Evolutionary conservation across 2,113 vertebrate species (phyloP), one percentile per base, ranked within the genome.

Genomic region (Plecotus auritus): DNA sequence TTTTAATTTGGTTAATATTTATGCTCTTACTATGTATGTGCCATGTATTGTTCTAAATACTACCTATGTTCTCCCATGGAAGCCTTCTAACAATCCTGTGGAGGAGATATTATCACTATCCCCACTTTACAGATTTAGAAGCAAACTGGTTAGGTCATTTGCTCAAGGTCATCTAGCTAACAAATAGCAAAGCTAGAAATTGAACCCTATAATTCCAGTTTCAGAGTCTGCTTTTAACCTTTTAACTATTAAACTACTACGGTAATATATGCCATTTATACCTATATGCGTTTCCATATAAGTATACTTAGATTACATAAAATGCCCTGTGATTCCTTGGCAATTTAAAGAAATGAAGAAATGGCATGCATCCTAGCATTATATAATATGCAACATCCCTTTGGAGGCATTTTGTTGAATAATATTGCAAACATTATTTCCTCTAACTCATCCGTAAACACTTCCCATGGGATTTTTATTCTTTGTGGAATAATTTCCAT

Each of bases 401-500:
- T 91, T 56, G 69, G 88, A 88, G 64, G 20, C 85, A 88, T 82
- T 92, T 93, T 84, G 45, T 66, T n/a, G 73, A 77, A 83, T 74
- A 88, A 80, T 91, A 76, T 69, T 93, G 70, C 32, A 90, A 56
- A 70, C 64, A 61, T 92, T 64, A 84, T 96, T 97, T 22, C 67
- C 32, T 89, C 74, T 81, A 56, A 51, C 76, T 94, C 93, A 94
- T 89, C 86, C 51, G 73, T 83, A 95, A 94, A 96, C 61, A 76
- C 77, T 64, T 88, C 93, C 56, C 40, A 6, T 56, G 70, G 40
- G 80, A 95, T 67, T 72, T 70, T 42, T 72, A 32, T 94, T 96
- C 92, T 96, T 95, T 88, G 87, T 96, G 80, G 80, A 51, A 51
- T 93, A 90, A 95, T 96, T 90, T 93, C 37, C 37, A 47, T 74